phyloP scores from a whole-genome alignment of 2,113 vertebrate species.

The Notiomystis cincta region DNA sequence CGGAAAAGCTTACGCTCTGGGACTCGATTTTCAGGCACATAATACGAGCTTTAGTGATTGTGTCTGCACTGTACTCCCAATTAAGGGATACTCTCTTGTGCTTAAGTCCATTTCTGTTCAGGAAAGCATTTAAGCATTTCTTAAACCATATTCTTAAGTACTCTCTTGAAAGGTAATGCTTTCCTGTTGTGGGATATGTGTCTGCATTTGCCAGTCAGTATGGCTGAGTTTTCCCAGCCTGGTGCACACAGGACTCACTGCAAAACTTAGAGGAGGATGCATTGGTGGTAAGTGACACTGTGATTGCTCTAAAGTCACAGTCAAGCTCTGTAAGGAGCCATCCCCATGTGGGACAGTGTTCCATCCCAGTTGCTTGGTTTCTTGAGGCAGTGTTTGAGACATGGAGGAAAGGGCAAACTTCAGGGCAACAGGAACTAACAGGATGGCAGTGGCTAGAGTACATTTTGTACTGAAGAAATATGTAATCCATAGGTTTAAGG shows the following conservation, averaged over 20 bases:
- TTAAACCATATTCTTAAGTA: slow-evolving; percentile 24
- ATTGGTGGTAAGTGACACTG: neutral
- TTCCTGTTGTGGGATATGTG: neutral
- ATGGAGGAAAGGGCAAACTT: neutral
- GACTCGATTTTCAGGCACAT: slow-evolving; percentile 54
- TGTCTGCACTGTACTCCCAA: slow-evolving; percentile 32
- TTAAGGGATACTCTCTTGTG: slow-evolving; percentile 30
- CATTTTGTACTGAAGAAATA: neutral
- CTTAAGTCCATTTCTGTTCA: slow-evolving; percentile 58
- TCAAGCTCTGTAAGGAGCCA: neutral
- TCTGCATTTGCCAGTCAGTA: neutral
- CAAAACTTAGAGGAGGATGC: neutral
- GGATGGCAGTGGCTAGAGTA: neutral
- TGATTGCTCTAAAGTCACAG: neutral
- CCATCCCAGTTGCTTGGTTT: neutral
- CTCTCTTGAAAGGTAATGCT: neutral
- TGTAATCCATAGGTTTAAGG: neutral
- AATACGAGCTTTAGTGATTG: slow-evolving; percentile 58
- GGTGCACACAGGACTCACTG: neutral
- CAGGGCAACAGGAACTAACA: neutral
- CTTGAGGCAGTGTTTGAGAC: neutral
- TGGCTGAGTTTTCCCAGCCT: neutral
- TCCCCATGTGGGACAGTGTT: neutral
- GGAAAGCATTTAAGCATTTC: slow-evolving; percentile 53
- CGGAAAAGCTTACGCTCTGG: slow-evolving; percentile 31